phyloP scores from a whole-genome alignment of 2,113 vertebrate species.

The Progne subis region DNA sequence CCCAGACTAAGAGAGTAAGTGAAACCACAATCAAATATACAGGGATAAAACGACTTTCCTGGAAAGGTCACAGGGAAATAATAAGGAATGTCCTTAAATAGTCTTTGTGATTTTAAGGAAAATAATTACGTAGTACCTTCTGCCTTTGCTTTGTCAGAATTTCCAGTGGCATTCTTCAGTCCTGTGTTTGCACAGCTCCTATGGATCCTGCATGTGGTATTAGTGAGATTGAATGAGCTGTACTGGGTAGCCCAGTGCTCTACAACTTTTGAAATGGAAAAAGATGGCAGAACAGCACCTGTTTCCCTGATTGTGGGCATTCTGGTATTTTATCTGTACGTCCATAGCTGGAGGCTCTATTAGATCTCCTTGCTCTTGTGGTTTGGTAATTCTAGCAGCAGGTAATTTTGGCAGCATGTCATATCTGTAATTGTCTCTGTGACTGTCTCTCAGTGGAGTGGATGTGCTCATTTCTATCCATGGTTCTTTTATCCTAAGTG shows the following conservation, averaged over 20 bases:
- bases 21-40: background rate
- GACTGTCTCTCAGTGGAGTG: background rate
- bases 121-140: background rate
- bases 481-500: background rate
- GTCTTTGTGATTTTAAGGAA: background rate
- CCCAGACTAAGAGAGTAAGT: background rate
- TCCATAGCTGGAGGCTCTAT: background rate
- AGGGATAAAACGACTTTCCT: background rate
- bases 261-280: background rate
- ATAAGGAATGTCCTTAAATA: background rate
- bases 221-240: background rate
- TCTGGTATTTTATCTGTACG: background rate
- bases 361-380: background rate
- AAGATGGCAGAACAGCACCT: background rate
- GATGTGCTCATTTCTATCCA: background rate
- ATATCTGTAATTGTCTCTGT: rapidly evolving
- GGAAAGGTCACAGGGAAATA: background rate
- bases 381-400: background rate
- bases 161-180: background rate
- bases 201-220: background rate
- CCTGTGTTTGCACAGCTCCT: background rate
- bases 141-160: background rate
- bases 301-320: background rate
- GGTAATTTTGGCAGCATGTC: background rate
- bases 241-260: background rate